Base-by-base conservation (phyloP, 2,888 invertebrate genomes). In the Leucophora obtusa region DNA sequence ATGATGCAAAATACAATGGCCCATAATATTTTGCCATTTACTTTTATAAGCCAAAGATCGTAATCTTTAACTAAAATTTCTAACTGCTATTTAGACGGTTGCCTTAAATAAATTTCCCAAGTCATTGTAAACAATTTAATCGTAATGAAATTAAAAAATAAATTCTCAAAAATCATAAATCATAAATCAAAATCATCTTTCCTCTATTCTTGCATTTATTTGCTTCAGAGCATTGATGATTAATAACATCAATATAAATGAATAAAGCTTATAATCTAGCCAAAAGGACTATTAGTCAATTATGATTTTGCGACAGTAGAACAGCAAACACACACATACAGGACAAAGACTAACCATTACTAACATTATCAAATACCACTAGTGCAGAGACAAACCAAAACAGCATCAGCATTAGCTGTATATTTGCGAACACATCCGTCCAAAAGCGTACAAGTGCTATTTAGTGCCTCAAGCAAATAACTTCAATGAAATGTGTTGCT, bases 261-360 rank as follows among this genome's bases (percentile, higher is more conserved):
- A 69, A 65, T 63, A 72, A 72, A 66, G 59, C 77, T 33, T 77
- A 54, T 66, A 77, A 81, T 77, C 69, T 65, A 60, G 73, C 73
- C 73, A 77, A 70, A 59, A 70, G 69, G 70, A 81, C 81, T 73
- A 77, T 81, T 77, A 81, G 81, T 77, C 81, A 77, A 77, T 77
- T 77, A 77, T 66, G 60, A 62, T 21, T 73, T 63, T 56, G 21
- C 65, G 53, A 65, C 69, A 59, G 53, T 28, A 58, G 51, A 58
- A 59, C 14, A 15, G 56, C n/a, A 47, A 47, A 47, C 38, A 47
- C 14, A 47, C n/a, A 47, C 43, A 38, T 2, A 43, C 0, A 14
- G 8, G 3, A 35, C 10, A 35, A n/a, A n/a, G n/a, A n/a, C 11
- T 4, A 38, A 38, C 38, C 1, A 38, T n/a, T 47, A 14, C 43